Conservation (phyloP, 1,140 invertebrate genomes). For the Philopotamus ludificatus region DNA sequence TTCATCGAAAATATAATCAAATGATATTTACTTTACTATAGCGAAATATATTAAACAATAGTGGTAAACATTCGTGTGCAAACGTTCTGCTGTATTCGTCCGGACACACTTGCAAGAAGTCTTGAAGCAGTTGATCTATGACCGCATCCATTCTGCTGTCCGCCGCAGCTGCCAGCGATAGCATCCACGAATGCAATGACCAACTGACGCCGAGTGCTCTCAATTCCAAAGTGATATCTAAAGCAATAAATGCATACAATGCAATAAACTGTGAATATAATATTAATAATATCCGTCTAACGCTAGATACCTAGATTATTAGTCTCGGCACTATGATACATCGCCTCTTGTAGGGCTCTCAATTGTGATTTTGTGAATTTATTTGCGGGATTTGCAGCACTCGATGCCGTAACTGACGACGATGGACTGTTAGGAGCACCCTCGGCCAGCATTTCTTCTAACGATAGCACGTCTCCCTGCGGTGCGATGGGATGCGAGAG, state of each 20-base stretch:
- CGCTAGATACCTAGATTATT: slow-evolving; percentile 73
- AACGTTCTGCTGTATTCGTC: slow-evolving; percentile 84
- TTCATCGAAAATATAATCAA: slow-evolving; percentile 4
- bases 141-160: slow-evolving; percentile 78
- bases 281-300: background rate
- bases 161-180: slow-evolving; percentile 82
- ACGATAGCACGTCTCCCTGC: slow-evolving; percentile 74
- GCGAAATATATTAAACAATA: slow-evolving; percentile 86
- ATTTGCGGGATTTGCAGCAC: slow-evolving; percentile 49
- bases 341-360: slow-evolving; percentile 83
- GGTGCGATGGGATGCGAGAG: slow-evolving; percentile 73
- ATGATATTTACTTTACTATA: slow-evolving; percentile 74
- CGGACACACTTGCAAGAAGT: slow-evolving; percentile 84
- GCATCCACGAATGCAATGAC: slow-evolving; percentile 90
- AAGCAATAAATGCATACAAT: slow-evolving; percentile 22
- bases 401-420: slow-evolving; percentile 49
- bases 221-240: slow-evolving; percentile 83
- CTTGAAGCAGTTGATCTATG: slow-evolving; percentile 87
- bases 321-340: slow-evolving; percentile 90
- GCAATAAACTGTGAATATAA: background rate
- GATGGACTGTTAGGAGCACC: slow-evolving; percentile 56
- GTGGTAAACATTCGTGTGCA: slow-evolving; percentile 83
- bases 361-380: slow-evolving; percentile 78
- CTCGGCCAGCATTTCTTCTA: slow-evolving; percentile 89
- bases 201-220: slow-evolving; percentile 80